phyloP scores from a whole-genome alignment of 2,888 invertebrate genomes.

The Nycteola revayana region DNA sequence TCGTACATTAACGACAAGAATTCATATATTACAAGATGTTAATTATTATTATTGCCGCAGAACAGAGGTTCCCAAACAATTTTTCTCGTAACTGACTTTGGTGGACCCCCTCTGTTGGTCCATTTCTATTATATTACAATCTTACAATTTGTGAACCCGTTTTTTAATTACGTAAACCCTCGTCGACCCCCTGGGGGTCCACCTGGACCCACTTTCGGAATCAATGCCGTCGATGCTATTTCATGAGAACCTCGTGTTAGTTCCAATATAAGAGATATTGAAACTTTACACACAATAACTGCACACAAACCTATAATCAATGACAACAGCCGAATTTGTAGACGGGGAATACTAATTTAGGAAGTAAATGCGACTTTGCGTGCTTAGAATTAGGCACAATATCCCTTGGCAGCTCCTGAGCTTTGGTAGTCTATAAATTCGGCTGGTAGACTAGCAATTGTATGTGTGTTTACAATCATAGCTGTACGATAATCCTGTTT shows the following conservation, averaged over 20 bases:
- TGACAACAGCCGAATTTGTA: slow-evolving; percentile 35
- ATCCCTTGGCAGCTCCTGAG: slow-evolving; percentile 17
- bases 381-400: slow-evolving; percentile 22
- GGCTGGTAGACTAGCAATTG: slow-evolving; percentile 31
- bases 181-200: too few species aligned
- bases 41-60: slow-evolving; percentile 9
- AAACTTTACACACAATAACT: slow-evolving; percentile 38
- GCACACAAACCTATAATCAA: slow-evolving; percentile 55
- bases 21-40: slow-evolving; percentile 12
- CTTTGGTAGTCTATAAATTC: slow-evolving; percentile 23
- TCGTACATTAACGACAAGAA: slow-evolving; percentile 16
- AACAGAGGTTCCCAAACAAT: too few species aligned
- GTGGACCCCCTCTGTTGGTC: too few species aligned
- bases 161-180: too few species aligned
- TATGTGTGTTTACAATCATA: slow-evolving; percentile 16
- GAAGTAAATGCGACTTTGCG: slow-evolving; percentile 4
- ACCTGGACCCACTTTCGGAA: too few species aligned
- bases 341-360: slow-evolving; percentile 11
- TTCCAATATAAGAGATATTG: slow-evolving; percentile 5
- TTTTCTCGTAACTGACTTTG: too few species aligned
- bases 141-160: too few species aligned
- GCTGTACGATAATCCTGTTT: too few species aligned
- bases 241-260: background rate
- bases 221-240: too few species aligned
- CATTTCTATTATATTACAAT: too few species aligned